Conservation (phyloP, 2,888 invertebrate species). For the Atethmia centrago region DNA sequence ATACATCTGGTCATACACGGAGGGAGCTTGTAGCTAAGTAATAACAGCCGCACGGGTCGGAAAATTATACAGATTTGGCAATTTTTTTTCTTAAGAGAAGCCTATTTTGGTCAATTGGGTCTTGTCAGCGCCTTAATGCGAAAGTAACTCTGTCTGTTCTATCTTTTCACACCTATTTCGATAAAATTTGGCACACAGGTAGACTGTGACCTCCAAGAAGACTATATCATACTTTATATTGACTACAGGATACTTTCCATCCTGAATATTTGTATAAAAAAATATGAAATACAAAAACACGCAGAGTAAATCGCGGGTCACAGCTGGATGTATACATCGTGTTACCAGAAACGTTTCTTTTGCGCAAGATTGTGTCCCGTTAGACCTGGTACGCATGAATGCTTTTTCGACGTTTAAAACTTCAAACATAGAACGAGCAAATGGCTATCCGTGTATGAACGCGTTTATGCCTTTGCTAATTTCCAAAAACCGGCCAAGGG, state of each 20-base stretch:
- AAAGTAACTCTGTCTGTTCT: no score
- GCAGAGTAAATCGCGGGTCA: not conserved
- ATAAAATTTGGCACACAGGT: not conserved
- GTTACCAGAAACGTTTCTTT: not conserved
- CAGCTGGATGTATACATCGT: not conserved
- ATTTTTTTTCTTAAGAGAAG: no score
- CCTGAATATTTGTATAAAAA: not conserved
- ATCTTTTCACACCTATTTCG: not conserved
- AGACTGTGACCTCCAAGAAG: not conserved
- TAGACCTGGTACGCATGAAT: not conserved
- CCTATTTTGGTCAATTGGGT: no score
- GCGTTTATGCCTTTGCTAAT: constrained; percentile 7
- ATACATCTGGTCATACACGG: no score
- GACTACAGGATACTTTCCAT: not conserved
- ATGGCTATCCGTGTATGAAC: constrained; percentile 7
- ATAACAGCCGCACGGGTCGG: no score
- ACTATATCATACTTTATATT: no score
- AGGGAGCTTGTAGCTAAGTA: no score
- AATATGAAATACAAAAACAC: not conserved
- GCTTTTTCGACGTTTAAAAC: constrained; percentile 1
- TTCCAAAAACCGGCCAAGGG: no score
- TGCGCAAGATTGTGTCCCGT: not conserved
- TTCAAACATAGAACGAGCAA: constrained; percentile 10
- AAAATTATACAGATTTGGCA: no score
- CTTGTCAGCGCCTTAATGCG: no score